Percentiles rank a stretch among this genome's conserved stretches.
These are phyloP conservation scores for Equus quagga DNA, from an alignment of 2,113 vertebrate genomes.

Conservation along the genomic window DNA sequence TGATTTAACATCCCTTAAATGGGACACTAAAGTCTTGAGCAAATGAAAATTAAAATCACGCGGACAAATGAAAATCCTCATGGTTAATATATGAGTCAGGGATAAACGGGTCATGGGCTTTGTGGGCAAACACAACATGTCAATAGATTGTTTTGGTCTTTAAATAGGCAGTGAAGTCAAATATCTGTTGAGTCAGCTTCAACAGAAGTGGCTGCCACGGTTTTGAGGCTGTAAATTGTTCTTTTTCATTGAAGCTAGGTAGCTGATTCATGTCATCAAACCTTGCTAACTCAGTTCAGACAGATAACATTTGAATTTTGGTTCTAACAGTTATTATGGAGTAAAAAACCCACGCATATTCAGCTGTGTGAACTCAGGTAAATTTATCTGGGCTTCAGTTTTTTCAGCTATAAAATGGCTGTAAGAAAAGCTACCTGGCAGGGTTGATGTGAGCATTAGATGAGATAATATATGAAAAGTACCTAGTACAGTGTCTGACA, in stretches of 20 bases:
- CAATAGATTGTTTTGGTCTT: background rate
- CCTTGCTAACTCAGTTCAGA: background rate
- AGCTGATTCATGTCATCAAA: background rate
- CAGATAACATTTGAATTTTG: constrained; percentile 3
- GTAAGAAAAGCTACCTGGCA: background rate
- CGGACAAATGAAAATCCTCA: background rate
- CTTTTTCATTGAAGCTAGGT: background rate
- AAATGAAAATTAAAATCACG: constrained; percentile 54
- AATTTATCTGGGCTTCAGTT: constrained; percentile 19
- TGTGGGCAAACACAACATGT: background rate
- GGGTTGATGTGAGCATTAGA: background rate
- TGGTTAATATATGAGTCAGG: background rate
- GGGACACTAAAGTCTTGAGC: background rate
- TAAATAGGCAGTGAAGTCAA: constrained; percentile 16
- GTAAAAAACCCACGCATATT: background rate
- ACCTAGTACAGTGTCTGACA: background rate
- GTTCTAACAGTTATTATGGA: background rate
- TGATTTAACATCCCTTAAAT: constrained; percentile 39
- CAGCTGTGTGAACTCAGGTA: background rate
- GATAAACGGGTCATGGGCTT: constrained; percentile 41
- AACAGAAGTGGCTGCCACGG: background rate
- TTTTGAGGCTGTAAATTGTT: background rate
- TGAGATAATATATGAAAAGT: background rate
- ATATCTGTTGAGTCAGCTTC: background rate
- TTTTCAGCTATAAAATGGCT: background rate